Evolutionary conservation across 1,140 invertebrate species (phyloP).

Genomic region (Rhyzopertha dominica): DNA sequence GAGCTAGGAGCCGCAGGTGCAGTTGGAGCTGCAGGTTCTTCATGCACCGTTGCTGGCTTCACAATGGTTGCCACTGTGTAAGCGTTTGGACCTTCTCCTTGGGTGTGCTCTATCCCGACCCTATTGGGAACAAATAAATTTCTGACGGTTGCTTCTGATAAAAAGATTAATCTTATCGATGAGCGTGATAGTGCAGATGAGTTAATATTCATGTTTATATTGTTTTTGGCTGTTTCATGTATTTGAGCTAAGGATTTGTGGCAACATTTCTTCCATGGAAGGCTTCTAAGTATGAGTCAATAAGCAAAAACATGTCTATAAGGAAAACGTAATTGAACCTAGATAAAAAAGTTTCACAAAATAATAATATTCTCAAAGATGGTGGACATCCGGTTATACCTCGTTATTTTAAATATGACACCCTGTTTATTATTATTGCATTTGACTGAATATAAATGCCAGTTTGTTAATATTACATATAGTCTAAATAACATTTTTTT

Average conservation of each 20-base stretch:
- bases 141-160: conserved; percentile 11
- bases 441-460: too few species aligned
- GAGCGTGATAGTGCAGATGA: neutral
- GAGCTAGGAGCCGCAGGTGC: conserved; percentile 43
- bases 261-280: neutral
- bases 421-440: too few species aligned
- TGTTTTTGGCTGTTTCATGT: neutral
- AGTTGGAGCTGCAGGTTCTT: conserved; percentile 47
- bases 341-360: too few species aligned
- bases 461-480: too few species aligned
- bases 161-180: conserved; percentile 6
- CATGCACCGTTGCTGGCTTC: conserved; percentile 42
- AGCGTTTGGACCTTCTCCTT: conserved; percentile 67
- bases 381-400: too few species aligned
- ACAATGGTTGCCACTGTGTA: conserved; percentile 66
- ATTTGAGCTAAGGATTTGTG: neutral
- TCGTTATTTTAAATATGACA: too few species aligned
- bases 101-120: conserved; percentile 79
- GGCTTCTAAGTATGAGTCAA: too few species aligned
- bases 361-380: too few species aligned
- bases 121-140: conserved; percentile 53
- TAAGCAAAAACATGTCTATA: too few species aligned
- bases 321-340: too few species aligned
- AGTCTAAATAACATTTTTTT: too few species aligned
- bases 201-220: neutral